A percentile compares a stretch with the other conserved stretches of the same genome.
phyloP scores from a whole-genome alignment of 2,113 vertebrate genomes.

The Dryoscopus gambensis region DNA sequence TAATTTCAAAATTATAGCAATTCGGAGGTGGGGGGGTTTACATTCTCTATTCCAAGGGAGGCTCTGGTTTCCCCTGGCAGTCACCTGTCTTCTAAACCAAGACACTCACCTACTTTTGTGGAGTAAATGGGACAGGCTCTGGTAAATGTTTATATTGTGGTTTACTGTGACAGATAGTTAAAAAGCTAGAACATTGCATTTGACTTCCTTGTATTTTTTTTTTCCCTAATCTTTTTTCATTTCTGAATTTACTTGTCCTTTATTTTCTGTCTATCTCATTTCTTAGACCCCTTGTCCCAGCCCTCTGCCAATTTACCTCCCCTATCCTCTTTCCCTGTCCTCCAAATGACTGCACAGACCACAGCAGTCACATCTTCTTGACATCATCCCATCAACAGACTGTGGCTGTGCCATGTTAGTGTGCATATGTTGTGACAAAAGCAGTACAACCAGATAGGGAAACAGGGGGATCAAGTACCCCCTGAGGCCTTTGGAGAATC shows the following conservation, averaged over 20 bases:
- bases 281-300: background rate
- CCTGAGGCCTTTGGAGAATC: background rate
- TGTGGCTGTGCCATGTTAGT: background rate
- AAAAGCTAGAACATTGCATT: background rate
- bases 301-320: background rate
- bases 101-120: background rate
- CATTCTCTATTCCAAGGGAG: too few relatives aligned
- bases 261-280: background rate
- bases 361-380: background rate
- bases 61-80: too few relatives aligned
- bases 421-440: slow-evolving; percentile 11
- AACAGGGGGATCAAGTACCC: background rate
- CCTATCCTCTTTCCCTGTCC: background rate
- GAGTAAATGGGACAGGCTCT: background rate
- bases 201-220: background rate
- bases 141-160: background rate
- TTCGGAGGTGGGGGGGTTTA: too few relatives aligned
- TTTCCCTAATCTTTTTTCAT: background rate
- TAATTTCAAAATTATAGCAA: too few relatives aligned
- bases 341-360: background rate
- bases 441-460: background rate
- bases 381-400: background rate
- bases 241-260: background rate
- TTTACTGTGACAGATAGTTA: background rate
- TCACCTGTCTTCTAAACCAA: too few relatives aligned